Evolutionary conservation across 2,113 vertebrate species (phyloP), one percentile per base, ranked within the genome.

Genomic region (Gobio gobio): DNA sequence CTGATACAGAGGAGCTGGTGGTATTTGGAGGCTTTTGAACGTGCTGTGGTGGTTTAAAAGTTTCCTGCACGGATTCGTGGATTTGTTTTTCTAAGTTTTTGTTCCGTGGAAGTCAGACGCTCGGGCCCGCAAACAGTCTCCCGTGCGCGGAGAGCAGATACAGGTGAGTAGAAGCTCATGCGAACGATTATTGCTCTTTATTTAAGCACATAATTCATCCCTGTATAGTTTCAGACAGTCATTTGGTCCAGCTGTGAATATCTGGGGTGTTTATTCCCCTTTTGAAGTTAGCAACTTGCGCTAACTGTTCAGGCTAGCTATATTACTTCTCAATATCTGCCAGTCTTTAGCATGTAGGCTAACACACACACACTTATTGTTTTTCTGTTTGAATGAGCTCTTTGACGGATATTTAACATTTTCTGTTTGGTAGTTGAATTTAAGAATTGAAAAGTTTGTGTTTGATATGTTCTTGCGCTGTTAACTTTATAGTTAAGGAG

Each of bases 71-170:
- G 49, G 47, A 72, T 82, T 82, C 54, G 22, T 54, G 24, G 43
- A 14, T 83, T 83, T 83, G 47, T 72, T 83, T 79, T 83, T 83
- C 26, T 73, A 83, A 83, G 81, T 83, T 83, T 73, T 83, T 72
- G 36, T 49, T 72, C 10, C 63, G 63, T 81, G 9, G 45, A 81
- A 81, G 49, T 72, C 64, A 72, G 49, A 82, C 80, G 80, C 20
- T 83, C 49, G 49, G 81, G 81, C 81, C 77, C 66, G 47, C 79
- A 64, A 51, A 51, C 47, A 83, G 66, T 83, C 81, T 83, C 81
- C 66, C 81, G 81, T 83, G 64, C 47, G 64, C 66, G 49, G 66
- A 83, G 81, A 83, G 81, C 81, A 83, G 81, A 83, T 24, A 83
- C 81, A 58, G 81, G 81, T 83, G 66, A 83, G 81, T 58, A 47